Conservation (phyloP, 2,113 vertebrate species). For the Hemiprocne comata region DNA sequence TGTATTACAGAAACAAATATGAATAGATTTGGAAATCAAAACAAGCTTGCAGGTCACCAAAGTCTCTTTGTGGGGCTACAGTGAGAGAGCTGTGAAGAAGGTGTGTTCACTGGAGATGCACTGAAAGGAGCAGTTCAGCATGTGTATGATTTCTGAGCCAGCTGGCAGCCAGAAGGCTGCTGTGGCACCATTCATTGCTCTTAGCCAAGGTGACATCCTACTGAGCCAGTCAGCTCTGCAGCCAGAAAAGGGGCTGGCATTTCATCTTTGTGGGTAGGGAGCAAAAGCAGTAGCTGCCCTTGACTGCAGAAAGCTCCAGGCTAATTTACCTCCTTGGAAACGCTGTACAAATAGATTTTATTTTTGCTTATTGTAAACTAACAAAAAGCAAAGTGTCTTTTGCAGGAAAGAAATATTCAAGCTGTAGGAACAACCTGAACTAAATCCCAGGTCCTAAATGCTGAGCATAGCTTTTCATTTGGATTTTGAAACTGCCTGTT, state of each 20-base stretch:
- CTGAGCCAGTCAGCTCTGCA: not conserved
- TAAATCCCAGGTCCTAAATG: not conserved
- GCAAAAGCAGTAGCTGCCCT: not conserved
- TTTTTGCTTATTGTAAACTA: conserved; percentile 10
- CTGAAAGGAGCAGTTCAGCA: not conserved
- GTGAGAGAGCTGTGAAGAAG: not conserved
- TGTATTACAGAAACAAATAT: not conserved
- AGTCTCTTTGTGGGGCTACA: not conserved
- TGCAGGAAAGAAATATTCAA: not conserved
- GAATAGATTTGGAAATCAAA: not conserved
- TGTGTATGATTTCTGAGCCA: not conserved
- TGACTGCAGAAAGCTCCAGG: not conserved
- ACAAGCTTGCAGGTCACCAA: not conserved
- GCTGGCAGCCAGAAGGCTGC: not conserved
- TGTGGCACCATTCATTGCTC: not conserved
- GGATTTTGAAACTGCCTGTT: conserved; percentile 1
- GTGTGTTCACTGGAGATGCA: not conserved
- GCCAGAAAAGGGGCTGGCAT: not conserved
- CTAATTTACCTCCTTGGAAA: not conserved
- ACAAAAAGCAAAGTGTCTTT: not conserved
- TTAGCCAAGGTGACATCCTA: not conserved
- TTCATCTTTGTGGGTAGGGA: not conserved
- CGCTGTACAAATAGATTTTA: not conserved
- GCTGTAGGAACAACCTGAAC: not conserved
- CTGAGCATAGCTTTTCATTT: not conserved